phyloP scores from a whole-genome alignment of 2,113 vertebrate genomes.

The Hippocampus comes region DNA sequence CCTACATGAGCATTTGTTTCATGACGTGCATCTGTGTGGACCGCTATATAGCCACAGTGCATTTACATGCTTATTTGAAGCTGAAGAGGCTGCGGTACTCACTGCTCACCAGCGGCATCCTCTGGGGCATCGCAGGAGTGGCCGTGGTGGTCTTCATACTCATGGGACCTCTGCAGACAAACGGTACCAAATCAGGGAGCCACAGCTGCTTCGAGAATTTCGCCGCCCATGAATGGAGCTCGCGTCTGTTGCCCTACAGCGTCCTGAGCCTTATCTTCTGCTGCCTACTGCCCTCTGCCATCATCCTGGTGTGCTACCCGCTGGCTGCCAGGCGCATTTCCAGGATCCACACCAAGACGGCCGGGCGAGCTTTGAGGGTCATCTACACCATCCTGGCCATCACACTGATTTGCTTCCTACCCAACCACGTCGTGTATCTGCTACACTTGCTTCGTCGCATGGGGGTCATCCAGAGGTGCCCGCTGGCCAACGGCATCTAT shows the following conservation, averaged over 20 bases:
- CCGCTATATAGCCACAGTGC: constrained; percentile 74
- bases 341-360: constrained; percentile 41
- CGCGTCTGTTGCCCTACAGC: constrained; percentile 50
- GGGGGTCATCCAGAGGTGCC: constrained; percentile 42
- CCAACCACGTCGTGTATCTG: constrained; percentile 69
- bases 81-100: constrained; percentile 31
- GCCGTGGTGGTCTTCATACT: constrained; percentile 50
- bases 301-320: constrained; percentile 74
- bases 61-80: constrained; percentile 72
- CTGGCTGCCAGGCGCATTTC: constrained; percentile 64
- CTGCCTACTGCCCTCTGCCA: constrained; percentile 64
- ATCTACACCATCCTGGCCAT: constrained; percentile 75
- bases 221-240: constrained; percentile 44
- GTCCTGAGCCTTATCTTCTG: constrained; percentile 65
- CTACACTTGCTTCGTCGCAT: constrained; percentile 65
- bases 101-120: not conserved
- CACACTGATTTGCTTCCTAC: constrained; percentile 79
- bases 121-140: constrained; percentile 57
- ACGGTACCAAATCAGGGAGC: rapidly evolving
- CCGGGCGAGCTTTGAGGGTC: constrained; percentile 68
- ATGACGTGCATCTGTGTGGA: constrained; percentile 78
- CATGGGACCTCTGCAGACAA: constrained; percentile 49
- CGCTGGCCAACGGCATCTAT: constrained; percentile 15
- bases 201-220: constrained; percentile 77
- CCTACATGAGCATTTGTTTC: constrained; percentile 77